Conservation (phyloP, 2,888 invertebrate genomes). For the Lymantria monacha region DNA sequence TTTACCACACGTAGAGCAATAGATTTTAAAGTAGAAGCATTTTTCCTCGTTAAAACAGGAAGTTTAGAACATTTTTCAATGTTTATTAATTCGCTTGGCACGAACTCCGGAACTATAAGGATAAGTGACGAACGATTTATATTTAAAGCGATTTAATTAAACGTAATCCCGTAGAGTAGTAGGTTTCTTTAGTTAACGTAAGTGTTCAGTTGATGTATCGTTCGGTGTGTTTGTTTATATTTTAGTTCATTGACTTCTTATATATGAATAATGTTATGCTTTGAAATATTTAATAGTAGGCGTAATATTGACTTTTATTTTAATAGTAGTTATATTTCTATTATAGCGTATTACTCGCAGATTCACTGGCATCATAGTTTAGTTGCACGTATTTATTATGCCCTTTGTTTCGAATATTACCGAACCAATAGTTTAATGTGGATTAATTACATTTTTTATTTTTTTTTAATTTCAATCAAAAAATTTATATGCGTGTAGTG, state of each 20-base stretch:
- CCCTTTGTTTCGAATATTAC: no score
- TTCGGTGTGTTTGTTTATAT: conserved; percentile 52
- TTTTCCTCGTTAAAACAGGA: conserved; percentile 54
- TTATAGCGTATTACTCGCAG: no score
- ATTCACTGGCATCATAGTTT: no score
- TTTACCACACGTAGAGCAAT: conserved; percentile 41
- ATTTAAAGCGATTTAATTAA: conserved; percentile 57
- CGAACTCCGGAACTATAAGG: conserved; percentile 51
- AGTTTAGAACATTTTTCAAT: conserved; percentile 46
- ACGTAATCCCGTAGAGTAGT: conserved; percentile 48
- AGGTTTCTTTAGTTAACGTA: conserved; percentile 50
- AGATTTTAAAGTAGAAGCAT: conserved; percentile 51
- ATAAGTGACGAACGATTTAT: conserved; percentile 64
- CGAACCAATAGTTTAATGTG: no score
- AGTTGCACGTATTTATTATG: no score
- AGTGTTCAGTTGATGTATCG: conserved; percentile 38
- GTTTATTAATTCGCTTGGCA: conserved; percentile 66
- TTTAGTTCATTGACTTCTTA: conserved; percentile 46
- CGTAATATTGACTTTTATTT: not conserved
- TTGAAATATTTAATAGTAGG: conserved; percentile 3
- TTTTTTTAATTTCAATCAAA: no score
- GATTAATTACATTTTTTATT: no score
- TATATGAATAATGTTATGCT: conserved; percentile 22
- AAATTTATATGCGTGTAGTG: no score
- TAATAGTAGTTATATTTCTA: no score